Conservation (phyloP, 2,888 invertebrate species). For the Lagria hirta region DNA sequence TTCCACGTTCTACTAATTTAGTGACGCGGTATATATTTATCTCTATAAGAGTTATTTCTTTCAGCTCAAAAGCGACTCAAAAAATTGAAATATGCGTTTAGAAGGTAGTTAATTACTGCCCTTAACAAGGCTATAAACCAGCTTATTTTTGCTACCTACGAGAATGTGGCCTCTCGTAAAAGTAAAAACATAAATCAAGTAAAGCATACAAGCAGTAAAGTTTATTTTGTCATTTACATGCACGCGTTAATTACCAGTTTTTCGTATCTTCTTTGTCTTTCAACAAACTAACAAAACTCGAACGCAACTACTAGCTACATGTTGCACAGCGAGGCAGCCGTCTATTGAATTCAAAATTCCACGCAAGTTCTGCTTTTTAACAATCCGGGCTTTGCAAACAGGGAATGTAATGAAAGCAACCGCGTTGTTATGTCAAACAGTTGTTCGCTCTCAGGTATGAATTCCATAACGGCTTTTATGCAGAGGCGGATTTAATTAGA, state of each 20-base stretch:
- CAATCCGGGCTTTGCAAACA: slow-evolving; percentile 47
- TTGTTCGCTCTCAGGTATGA: slow-evolving; percentile 52
- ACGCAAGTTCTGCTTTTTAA: slow-evolving; percentile 47
- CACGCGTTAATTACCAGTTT: slow-evolving; percentile 13
- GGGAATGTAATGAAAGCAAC: slow-evolving; percentile 49
- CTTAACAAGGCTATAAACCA: too few species aligned
- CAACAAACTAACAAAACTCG: slow-evolving; percentile 14
- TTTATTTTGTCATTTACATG: slow-evolving; percentile 8
- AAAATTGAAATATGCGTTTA: too few species aligned
- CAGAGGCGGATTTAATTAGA: slow-evolving; percentile 50
- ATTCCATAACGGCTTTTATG: slow-evolving; percentile 51
- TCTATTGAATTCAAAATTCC: slow-evolving; percentile 36
- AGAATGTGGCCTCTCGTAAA: too few species aligned
- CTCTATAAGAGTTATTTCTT: too few species aligned
- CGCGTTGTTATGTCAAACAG: slow-evolving; percentile 51
- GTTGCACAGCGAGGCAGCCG: slow-evolving; percentile 21
- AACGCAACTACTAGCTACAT: slow-evolving; percentile 14
- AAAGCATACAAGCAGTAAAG: background rate
- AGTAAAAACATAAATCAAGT: too few species aligned
- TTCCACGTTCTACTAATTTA: too few species aligned
- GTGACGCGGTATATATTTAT: too few species aligned
- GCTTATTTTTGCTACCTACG: too few species aligned
- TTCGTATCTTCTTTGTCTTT: slow-evolving; percentile 13
- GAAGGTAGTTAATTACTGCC: too few species aligned
- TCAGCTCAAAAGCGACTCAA: too few species aligned